Base-by-base conservation (phyloP, 2,797 vertebrate species). In the Cryptoblepharus egeriae region DNA sequence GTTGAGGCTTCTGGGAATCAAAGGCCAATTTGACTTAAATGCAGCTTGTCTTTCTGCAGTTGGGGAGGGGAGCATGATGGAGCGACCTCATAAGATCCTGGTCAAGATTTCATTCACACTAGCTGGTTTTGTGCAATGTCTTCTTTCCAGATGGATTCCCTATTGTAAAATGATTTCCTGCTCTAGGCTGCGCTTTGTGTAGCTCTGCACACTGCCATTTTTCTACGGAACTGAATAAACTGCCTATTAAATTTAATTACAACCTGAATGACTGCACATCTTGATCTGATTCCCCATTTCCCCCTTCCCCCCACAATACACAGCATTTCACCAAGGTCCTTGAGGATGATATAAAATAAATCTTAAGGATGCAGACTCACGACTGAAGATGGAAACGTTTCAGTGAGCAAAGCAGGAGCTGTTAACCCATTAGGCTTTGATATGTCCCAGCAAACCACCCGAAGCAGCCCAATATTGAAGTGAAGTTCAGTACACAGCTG, bases 181-280 rank as follows among this genome's bases (percentile, higher is more conserved):
- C 95, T 87, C 83, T 92, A 92, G 90, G 94, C 94, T 92, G 79
- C 89, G 91, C 90, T 94, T 92, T 92, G 91, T 88, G 89, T 91
- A 93, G 92, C 91, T 93, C 93, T 93, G 89, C 3, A 80, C 91
- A 78, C 57, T 92, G 94, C 93, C 92, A 89, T 95, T 92, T 95
- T 93, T 94, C 96, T 92, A 90, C 91, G 88, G 58, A 93, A 93
- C 94, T 91, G 90, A 92, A 95, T 94, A 96, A 96, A 95, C 94
- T 94, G 94, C 94, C 95, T 94, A 95, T 96, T 96, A 96, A 94
- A 95, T 96, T 95, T 95, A 96, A 96, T 96, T 96, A 96, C 94
- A 94, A 91, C 89, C 93, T 80, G 85, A 95, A 93, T 93, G 94
- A 94, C 93, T 93, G 78, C 94, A 93, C 90, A 93, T 95, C 94